Evolutionary conservation across 2,888 invertebrate genomes (phyloP).

Genomic region (Callyntrura guangdongensis): DNA sequence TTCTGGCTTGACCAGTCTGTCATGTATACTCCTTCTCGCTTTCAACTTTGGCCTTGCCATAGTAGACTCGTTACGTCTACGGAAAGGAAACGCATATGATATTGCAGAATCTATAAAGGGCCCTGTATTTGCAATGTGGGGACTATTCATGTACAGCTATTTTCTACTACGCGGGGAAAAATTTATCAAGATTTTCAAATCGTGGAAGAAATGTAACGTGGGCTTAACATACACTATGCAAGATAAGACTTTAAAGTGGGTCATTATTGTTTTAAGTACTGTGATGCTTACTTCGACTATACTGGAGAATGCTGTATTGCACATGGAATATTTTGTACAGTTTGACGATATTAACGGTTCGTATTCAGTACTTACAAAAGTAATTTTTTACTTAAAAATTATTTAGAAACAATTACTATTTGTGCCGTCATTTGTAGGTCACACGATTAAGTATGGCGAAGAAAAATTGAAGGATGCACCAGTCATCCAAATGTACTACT

Average conservation of each 20-base stretch:
- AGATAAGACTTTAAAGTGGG: conserved; percentile 76
- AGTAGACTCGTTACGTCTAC: background rate
- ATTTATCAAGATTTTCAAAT: conserved; percentile 68
- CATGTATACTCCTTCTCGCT: conserved; percentile 5
- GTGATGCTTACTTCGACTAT: conserved; percentile 60
- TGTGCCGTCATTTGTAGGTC: conserved; percentile 15
- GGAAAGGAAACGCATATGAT: conserved; percentile 39
- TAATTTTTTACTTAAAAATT: background rate
- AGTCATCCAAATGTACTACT: conserved; percentile 65
- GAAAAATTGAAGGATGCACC: conserved; percentile 25
- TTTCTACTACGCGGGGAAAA: conserved; percentile 16
- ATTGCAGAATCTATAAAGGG: conserved; percentile 45
- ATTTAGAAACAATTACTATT: background rate
- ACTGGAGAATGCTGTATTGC: conserved; percentile 71
- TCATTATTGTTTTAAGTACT: conserved; percentile 65
- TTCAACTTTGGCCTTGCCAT: conserved; percentile 29
- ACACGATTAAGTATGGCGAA: conserved; percentile 3
- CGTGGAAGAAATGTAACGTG: conserved; percentile 70
- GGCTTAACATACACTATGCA: conserved; percentile 66
- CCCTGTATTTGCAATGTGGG: conserved; percentile 45
- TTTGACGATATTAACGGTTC: conserved; percentile 65
- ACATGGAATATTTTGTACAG: conserved; percentile 64
- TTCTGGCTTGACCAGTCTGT: conserved; percentile 11
- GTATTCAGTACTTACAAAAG: background rate
- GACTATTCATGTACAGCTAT: conserved; percentile 57